Conservation (phyloP, 2,888 invertebrate genomes). For the Sarcophaga caerulescens region DNA sequence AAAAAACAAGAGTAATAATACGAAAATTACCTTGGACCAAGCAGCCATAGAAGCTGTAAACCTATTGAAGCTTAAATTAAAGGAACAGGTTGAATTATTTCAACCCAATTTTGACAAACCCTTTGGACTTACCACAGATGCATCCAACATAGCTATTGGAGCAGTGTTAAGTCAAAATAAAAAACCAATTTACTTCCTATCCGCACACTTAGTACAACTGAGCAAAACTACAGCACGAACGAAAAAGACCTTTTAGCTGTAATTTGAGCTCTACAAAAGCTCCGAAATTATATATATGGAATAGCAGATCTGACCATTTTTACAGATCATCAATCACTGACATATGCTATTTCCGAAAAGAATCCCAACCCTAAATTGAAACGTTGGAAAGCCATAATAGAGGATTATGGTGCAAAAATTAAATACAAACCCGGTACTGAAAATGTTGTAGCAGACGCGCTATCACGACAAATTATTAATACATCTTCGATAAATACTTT, state of each 20-base stretch:
- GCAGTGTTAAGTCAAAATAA: no score
- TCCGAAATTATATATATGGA: slow-evolving; percentile 77
- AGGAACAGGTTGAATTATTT: slow-evolving; percentile 49
- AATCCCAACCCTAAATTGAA: slow-evolving; percentile 53
- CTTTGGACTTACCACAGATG: slow-evolving; percentile 27
- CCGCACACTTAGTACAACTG: no score
- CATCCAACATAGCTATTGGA: background rate
- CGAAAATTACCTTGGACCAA: background rate
- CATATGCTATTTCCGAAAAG: slow-evolving; percentile 56
- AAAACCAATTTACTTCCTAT: no score
- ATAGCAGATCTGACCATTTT: slow-evolving; percentile 53
- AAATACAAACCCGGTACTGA: background rate
- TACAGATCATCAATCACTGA: slow-evolving; percentile 59
- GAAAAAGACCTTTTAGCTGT: slow-evolving; percentile 71
- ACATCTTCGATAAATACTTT: no score
- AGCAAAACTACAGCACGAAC: no score
- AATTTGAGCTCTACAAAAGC: slow-evolving; percentile 76
- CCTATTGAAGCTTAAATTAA: no score
- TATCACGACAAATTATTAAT: no score
- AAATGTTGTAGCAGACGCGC: no score
- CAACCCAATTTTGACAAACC: slow-evolving; percentile 13
- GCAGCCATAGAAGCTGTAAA: background rate
- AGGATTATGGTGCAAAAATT: slow-evolving; percentile 29
- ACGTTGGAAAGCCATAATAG: slow-evolving; percentile 48
- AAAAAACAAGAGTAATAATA: slow-evolving; percentile 1